Base-by-base conservation (phyloP, 1,140 invertebrate genomes). In the Leptopilina clavipes region DNA sequence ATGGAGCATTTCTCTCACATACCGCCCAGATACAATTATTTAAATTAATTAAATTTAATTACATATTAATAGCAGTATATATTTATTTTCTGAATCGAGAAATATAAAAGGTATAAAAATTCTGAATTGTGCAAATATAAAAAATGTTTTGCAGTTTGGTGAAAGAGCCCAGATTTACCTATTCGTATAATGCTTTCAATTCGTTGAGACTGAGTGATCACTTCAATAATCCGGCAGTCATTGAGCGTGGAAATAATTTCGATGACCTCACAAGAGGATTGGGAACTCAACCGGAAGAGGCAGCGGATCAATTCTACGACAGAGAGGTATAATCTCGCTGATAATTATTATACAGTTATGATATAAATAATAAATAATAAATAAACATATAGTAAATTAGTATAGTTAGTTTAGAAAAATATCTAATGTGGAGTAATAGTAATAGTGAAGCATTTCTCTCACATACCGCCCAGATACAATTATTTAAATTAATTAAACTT, bases 251-350 rank as follows among this genome's bases (percentile, higher is more conserved):
- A 12, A 91, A 94, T 77, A 94, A 94, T 79, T 93, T 96, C 80
- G 94, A 95, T 84, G 93, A 93, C 72, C 90, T 96, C 17, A 92
- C 93, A 0, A 90, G 95, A 89, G 95, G 95, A 6, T 88, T 96
- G 78, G 90, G 93, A n/a, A 93, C 92, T 1, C 95, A 96, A 84
- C 93, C 92, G 0, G 91, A 95, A 89, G 92, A 94, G 78, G 91
- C 91, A 78, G 93, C 93, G 31, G 95, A 96, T 88, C 92, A 93
- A 76, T 95, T 91, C 86, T 95, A 94, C 87, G 94, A 94, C 80
- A 92, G 89, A 81, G 95, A 96, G 84, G 92, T 93, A 84, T 52
- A 17, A 52, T 17, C 14, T n/a, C 14, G 11, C 1, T 11, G 19
- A 59, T 12, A 22, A n/a, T n/a, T n/a, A n/a, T n/a, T n/a, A n/a